Percentiles rank a stretch among this genome's conserved stretches.
Conservation (phyloP, 2,113 vertebrate genomes). For the Tor tambroides region DNA sequence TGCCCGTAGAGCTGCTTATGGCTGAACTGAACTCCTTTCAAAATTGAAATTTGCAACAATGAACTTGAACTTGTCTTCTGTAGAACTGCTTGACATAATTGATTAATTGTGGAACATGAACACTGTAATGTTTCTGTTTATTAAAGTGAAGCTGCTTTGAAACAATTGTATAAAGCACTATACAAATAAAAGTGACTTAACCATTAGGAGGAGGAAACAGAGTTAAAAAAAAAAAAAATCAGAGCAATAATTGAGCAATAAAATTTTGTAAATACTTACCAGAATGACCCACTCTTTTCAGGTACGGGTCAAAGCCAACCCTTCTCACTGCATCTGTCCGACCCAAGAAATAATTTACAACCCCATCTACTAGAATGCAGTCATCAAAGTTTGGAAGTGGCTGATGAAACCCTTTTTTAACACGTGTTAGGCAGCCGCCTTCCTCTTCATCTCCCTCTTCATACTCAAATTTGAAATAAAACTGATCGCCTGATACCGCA, state of each 20-base stretch:
- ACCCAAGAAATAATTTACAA: conserved; percentile 79
- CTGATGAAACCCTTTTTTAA: conserved; percentile 48
- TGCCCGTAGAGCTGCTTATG: too few relatives aligned
- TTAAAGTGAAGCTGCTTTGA: too few relatives aligned
- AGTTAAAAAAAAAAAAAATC: too few relatives aligned
- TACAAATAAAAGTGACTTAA: too few relatives aligned
- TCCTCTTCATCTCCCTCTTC: conserved; percentile 65
- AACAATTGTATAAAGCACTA: too few relatives aligned
- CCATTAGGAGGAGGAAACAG: too few relatives aligned
- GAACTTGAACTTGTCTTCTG: too few relatives aligned
- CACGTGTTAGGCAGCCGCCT: conserved; percentile 70
- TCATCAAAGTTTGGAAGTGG: conserved; percentile 68
- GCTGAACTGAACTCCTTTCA: too few relatives aligned
- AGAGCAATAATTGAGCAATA: neutral
- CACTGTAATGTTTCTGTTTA: too few relatives aligned
- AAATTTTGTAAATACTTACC: conserved; percentile 59
- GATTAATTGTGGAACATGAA: too few relatives aligned
- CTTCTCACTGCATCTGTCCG: conserved; percentile 69
- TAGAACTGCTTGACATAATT: too few relatives aligned
- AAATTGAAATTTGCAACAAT: too few relatives aligned
- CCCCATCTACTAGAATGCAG: conserved; percentile 67
- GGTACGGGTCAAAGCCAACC: conserved; percentile 77
- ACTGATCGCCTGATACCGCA: conserved; percentile 65
- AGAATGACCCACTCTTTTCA: conserved; percentile 73
- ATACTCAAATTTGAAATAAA: conserved; percentile 69